Conservation (phyloP, 2,888 invertebrate genomes). For the Mesoligia furuncula region DNA sequence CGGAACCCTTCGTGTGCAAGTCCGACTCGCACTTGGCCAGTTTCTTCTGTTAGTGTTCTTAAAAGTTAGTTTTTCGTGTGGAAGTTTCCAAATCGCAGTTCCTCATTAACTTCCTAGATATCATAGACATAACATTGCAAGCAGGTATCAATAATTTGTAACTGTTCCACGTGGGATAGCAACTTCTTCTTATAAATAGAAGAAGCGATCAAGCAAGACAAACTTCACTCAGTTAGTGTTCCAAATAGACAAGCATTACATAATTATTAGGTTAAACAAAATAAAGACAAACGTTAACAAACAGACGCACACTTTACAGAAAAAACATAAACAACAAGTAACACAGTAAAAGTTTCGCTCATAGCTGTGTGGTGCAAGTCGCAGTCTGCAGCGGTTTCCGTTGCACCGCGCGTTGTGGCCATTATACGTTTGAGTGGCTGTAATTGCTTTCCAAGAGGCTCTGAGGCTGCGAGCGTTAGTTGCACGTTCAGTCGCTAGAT, state of each 20-base stretch:
- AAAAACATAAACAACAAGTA: conserved; percentile 8
- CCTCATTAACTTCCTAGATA: not conserved
- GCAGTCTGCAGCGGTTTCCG: conserved; percentile 42
- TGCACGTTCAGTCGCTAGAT: conserved; percentile 51
- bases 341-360: conserved; percentile 29
- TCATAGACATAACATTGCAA: not conserved
- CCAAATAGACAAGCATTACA: not conserved
- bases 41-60: not conserved
- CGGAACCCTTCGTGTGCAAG: too few species aligned
- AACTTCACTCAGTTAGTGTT: not conserved
- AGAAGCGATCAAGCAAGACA: not conserved
- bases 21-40: too few species aligned
- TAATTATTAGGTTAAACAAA: not conserved
- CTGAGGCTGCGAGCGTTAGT: conserved; percentile 58
- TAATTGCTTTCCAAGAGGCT: conserved; percentile 72
- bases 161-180: not conserved
- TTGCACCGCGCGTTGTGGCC: conserved; percentile 47
- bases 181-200: not conserved
- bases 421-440: conserved; percentile 74
- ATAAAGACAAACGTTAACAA: not conserved
- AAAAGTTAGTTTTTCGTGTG: not conserved
- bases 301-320: not conserved
- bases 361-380: conserved; percentile 44
- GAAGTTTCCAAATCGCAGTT: not conserved
- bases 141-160: not conserved